Conservation (phyloP, 2,113 vertebrate species). For the Cryptotis parvus region DNA sequence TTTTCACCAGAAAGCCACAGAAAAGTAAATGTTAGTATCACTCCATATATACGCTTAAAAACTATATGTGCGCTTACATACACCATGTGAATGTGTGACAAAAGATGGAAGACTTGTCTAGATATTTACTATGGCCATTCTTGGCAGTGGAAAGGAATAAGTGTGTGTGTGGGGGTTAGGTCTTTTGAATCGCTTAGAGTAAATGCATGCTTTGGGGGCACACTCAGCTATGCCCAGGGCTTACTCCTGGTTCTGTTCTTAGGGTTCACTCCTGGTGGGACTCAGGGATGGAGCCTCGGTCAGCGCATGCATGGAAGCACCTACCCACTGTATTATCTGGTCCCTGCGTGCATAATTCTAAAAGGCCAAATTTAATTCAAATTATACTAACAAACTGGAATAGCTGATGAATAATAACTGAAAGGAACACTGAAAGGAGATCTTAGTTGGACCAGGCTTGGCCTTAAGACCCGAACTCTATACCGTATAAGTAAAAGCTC, state of each 20-base stretch:
- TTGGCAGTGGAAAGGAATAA: background rate
- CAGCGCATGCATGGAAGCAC: no score
- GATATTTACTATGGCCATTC: background rate
- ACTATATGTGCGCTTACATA: background rate
- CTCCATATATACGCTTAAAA: slow-evolving; percentile 43
- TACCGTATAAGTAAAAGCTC: background rate
- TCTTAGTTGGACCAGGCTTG: background rate
- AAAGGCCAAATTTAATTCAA: background rate
- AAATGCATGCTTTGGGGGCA: background rate
- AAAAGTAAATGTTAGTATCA: background rate
- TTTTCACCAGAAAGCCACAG: background rate
- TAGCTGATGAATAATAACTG: background rate
- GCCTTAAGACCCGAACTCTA: background rate
- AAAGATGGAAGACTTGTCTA: background rate
- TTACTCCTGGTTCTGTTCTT: no score
- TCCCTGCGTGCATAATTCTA: no score
- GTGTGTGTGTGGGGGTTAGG: background rate
- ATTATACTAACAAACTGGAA: background rate
- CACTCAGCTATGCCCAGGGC: no score
- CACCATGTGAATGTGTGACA: background rate
- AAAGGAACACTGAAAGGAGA: slow-evolving; percentile 10
- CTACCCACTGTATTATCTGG: no score
- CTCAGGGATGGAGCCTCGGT: no score
- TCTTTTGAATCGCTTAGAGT: background rate
- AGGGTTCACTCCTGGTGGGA: no score